These are phyloP conservation scores for Microchirus variegatus DNA, from an alignment of 2,797 vertebrate species.

Conservation along the genomic window DNA sequence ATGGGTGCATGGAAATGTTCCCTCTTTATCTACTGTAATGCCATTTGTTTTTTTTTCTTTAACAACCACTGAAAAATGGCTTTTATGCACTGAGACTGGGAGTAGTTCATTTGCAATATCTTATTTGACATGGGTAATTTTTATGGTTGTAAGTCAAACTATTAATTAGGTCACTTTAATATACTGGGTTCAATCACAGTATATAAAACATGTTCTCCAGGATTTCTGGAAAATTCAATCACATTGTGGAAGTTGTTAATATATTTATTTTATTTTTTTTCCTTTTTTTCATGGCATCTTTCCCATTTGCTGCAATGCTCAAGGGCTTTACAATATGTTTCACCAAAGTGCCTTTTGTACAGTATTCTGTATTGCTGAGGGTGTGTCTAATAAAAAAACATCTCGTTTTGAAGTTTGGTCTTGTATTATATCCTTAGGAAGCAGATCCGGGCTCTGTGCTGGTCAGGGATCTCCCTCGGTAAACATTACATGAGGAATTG, in stretches of 20 bases:
- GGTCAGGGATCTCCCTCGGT: conserved; percentile 28
- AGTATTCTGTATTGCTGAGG: conserved; percentile 47
- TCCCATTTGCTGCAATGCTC: conserved; percentile 3
- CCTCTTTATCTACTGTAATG: conserved; percentile 56
- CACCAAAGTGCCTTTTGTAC: conserved; percentile 46
- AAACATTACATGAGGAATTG: conserved; percentile 41
- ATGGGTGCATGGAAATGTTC: conserved; percentile 10
- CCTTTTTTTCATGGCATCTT: background rate
- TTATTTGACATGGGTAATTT: conserved; percentile 26
- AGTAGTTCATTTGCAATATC: conserved; percentile 20
- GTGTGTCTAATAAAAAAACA: conserved; percentile 72
- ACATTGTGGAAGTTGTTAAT: conserved; percentile 8
- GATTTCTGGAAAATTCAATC: conserved; percentile 22
- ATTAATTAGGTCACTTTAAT: background rate
- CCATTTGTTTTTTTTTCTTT: conserved; percentile 10
- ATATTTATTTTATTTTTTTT: conserved; percentile 50
- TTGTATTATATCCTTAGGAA: background rate
- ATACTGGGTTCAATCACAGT: conserved; percentile 9
- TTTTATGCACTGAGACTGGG: conserved; percentile 58
- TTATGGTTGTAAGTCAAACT: conserved; percentile 31
- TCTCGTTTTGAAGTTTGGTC: conserved; percentile 33
- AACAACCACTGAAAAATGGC: conserved; percentile 59
- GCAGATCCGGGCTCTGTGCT: conserved; percentile 11
- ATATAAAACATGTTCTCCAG: background rate
- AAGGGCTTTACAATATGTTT: conserved; percentile 23